Evolutionary conservation across 2,888 invertebrate genomes (phyloP).

Genomic region (Drosophila engyochracea): DNA sequence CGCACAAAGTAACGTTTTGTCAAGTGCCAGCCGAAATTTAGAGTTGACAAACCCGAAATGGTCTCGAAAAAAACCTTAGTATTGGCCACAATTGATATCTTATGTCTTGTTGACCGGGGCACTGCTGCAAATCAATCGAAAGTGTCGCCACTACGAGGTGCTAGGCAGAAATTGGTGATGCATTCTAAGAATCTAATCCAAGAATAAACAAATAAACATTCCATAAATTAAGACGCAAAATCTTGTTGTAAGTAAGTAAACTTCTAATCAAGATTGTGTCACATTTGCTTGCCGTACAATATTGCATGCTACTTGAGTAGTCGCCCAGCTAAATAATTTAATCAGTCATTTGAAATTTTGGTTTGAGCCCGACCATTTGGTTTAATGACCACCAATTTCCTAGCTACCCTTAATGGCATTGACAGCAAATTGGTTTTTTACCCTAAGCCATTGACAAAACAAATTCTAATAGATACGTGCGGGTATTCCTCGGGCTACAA

Average conservation of each 20-base stretch:
- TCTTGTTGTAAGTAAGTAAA: neutral
- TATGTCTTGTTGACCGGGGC: conserved; percentile 52
- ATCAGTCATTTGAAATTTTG: conserved; percentile 43
- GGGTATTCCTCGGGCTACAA: conserved; percentile 14
- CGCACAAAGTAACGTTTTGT: neutral
- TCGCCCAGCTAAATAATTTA: conserved; percentile 45
- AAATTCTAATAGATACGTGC: conserved; percentile 68
- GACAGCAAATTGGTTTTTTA: conserved; percentile 62
- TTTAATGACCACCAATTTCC: conserved; percentile 47
- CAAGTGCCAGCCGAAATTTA: neutral
- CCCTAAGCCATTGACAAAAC: conserved; percentile 54
- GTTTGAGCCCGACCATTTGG: conserved; percentile 39
- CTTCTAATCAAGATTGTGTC: neutral
- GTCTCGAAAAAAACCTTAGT: neutral
- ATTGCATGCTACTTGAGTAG: neutral
- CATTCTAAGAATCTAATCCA: too few species aligned
- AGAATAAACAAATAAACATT: neutral
- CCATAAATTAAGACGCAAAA: neutral
- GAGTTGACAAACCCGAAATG: neutral
- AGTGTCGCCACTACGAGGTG: conserved; percentile 57
- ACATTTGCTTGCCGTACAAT: neutral
- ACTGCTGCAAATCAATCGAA: neutral
- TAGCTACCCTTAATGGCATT: conserved; percentile 37
- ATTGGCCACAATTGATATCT: conserved; percentile 31
- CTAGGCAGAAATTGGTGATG: neutral